Conservation (phyloP, 2,113 vertebrate species). For the Sitta europaea region DNA sequence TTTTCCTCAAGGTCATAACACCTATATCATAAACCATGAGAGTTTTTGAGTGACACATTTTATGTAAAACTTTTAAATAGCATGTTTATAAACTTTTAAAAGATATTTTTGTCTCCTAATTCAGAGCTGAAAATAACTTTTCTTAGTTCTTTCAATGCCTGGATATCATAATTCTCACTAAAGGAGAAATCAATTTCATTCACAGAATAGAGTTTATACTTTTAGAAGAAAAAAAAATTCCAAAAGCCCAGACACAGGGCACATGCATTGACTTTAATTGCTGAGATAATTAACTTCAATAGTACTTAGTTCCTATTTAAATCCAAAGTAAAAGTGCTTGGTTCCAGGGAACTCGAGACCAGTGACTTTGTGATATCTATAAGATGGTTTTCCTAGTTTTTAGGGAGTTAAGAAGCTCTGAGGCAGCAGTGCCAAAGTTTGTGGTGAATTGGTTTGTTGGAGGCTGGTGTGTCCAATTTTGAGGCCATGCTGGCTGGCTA, state of each 20-base stretch:
- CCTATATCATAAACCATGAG: neutral
- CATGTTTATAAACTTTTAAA: neutral
- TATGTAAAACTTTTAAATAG: neutral
- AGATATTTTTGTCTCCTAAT: neutral
- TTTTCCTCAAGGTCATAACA: neutral
- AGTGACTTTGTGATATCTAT: neutral
- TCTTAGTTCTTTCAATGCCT: neutral
- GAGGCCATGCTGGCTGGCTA: neutral
- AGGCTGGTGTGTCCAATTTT: neutral
- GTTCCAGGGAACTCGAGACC: neutral
- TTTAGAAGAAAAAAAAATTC: neutral
- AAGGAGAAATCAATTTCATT: neutral
- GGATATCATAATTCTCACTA: neutral
- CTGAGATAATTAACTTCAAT: neutral
- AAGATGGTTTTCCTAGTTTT: neutral
- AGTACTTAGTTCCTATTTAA: neutral
- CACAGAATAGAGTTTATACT: neutral
- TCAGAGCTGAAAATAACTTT: neutral
- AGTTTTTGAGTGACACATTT: neutral
- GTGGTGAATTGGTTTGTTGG: neutral
- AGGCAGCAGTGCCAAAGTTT: neutral
- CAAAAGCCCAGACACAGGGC: neutral
- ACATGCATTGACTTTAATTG: neutral
- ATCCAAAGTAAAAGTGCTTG: neutral
- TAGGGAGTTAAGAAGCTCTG: neutral